These are phyloP conservation scores for Caiman crocodilus DNA, from an alignment of 2,797 vertebrate species.

Conservation along the genomic window DNA sequence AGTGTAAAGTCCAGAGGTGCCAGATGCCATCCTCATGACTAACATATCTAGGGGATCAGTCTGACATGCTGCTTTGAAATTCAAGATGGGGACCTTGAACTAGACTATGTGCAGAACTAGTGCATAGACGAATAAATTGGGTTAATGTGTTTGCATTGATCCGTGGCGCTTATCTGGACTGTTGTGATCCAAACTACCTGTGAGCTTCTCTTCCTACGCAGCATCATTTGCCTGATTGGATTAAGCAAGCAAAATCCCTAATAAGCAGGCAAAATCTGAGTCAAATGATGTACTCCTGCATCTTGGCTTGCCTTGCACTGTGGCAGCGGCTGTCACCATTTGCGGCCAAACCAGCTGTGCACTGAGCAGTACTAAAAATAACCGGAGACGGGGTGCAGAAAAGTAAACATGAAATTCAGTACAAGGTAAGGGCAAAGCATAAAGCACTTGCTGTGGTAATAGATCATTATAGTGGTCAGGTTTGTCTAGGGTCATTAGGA, in stretches of 20 bases:
- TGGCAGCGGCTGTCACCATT: accelerated
- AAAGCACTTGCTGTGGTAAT: neutral
- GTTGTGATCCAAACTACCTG: neutral
- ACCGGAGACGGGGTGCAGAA: neutral
- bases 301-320: neutral
- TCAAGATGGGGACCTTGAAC: neutral
- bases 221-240: neutral
- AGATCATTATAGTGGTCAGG: neutral
- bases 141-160: neutral
- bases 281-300: neutral
- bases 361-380: neutral
- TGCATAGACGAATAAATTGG: neutral
- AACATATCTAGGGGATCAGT: neutral
- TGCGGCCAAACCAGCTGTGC: slow-evolving; percentile 6
- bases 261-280: neutral
- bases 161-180: neutral
- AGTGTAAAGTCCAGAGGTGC: neutral
- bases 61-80: neutral
- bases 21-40: accelerated
- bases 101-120: neutral
- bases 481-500: neutral
- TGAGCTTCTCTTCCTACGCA: neutral
- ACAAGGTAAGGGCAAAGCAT: neutral
- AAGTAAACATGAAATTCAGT: neutral
- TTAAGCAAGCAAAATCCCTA: no score